Conservation (phyloP, 2,113 vertebrate genomes). For the Hirundichthys speculiger region DNA sequence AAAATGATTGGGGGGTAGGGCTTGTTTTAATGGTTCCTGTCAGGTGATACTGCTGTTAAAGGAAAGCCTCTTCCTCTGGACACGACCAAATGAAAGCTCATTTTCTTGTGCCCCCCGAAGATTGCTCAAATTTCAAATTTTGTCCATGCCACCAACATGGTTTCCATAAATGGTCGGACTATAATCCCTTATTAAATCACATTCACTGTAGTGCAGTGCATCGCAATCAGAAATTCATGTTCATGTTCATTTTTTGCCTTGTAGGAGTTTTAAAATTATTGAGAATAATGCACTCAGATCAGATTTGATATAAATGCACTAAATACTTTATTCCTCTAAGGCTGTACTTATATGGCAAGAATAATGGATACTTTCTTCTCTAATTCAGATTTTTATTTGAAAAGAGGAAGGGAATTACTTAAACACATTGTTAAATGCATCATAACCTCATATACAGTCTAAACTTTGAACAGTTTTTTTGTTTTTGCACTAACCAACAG, state of each 20-base stretch:
- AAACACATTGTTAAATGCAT: constrained; percentile 11
- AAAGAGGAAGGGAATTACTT: constrained; percentile 53
- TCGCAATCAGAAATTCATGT: neutral
- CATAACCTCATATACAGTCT: neutral
- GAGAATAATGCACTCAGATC: neutral
- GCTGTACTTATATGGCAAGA: neutral
- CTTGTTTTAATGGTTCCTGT: constrained; percentile 64
- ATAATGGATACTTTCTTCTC: constrained; percentile 16
- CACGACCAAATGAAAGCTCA: constrained; percentile 12
- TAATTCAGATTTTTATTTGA: constrained; percentile 20
- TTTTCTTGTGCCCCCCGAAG: constrained; percentile 1
- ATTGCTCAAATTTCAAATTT: constrained; percentile 3
- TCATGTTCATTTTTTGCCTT: neutral
- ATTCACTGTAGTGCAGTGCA: neutral
- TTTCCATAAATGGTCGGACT: neutral
- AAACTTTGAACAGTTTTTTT: constrained; percentile 11
- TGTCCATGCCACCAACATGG: neutral
- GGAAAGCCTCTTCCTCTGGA: constrained; percentile 39
- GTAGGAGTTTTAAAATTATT: constrained; percentile 2
- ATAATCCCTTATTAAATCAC: constrained; percentile 3
- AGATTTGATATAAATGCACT: neutral
- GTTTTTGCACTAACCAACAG: too few species aligned
- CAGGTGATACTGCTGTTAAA: constrained; percentile 60
- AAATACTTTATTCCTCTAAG: constrained; percentile 5
- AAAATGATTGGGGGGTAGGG: constrained; percentile 15